Conservation (phyloP, 2,113 vertebrate genomes). For the Pteruthius melanotis region DNA sequence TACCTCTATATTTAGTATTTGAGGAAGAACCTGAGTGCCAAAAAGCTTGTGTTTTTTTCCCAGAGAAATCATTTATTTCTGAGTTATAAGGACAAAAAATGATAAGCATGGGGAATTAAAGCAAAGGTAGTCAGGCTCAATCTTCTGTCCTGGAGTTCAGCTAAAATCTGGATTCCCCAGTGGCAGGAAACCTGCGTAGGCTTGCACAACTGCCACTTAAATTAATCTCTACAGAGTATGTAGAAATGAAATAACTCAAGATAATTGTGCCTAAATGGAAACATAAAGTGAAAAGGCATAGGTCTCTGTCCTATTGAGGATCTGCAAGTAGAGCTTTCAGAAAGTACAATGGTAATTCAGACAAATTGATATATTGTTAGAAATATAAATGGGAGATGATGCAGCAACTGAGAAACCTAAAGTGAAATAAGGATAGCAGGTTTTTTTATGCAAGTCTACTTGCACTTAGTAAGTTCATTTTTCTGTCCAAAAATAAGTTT, state of each 20-base stretch:
- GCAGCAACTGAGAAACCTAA: not conserved
- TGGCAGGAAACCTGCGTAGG: not conserved
- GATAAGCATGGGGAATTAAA: not conserved
- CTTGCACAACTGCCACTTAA: not conserved
- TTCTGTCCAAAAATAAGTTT: not conserved
- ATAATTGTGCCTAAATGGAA: not conserved
- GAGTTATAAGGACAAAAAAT: not conserved
- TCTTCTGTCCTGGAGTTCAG: not conserved
- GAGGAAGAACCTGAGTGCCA: not conserved
- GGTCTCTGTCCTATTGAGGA: not conserved
- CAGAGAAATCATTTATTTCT: not conserved
- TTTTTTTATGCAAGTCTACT: not conserved
- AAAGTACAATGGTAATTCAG: not conserved
- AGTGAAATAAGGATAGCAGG: not conserved
- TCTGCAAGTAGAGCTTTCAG: not conserved
- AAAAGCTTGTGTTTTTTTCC: not conserved
- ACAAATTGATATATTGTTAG: not conserved
- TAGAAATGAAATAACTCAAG: not conserved
- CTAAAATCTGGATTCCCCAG: not conserved
- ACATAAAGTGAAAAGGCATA: not conserved
- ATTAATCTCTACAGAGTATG: not conserved
- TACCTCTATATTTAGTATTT: not conserved
- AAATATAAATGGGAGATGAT: not conserved
- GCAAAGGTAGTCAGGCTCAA: not conserved
- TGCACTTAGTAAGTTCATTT: not conserved